Evolutionary conservation across 2,113 vertebrate species (phyloP).

Genomic region (Nesogale talazaci): DNA sequence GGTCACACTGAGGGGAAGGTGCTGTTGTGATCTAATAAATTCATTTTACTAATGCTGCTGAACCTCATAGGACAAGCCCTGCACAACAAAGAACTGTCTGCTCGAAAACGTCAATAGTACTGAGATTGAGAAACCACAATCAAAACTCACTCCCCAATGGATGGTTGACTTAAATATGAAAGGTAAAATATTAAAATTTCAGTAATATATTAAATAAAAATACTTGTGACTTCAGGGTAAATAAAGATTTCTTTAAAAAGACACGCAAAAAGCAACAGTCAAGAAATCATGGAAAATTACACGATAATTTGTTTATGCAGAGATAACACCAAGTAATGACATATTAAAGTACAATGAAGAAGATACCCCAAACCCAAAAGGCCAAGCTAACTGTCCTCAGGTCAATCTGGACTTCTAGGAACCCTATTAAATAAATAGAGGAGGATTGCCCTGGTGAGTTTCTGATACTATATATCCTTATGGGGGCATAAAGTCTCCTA

Average conservation of each 20-base stretch:
- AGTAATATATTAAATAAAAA: neutral
- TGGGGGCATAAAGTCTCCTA: no score
- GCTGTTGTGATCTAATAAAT: neutral
- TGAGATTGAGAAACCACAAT: neutral
- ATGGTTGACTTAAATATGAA: neutral
- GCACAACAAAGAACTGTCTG: no score
- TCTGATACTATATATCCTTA: no score
- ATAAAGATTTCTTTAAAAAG: constrained; percentile 13
- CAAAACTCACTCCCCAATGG: neutral
- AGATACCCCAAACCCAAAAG: neutral
- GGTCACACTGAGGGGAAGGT: neutral
- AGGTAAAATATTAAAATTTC: neutral
- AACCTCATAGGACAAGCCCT: neutral
- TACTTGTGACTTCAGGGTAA: neutral
- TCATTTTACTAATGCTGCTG: neutral
- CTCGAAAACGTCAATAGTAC: neutral
- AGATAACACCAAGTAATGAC: neutral
- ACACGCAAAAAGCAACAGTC: neutral
- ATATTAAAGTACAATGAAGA: neutral
- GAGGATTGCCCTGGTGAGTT: no score
- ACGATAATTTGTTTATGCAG: neutral
- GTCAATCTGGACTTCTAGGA: no score
- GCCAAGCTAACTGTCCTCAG: no score
- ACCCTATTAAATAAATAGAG: no score
- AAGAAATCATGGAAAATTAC: neutral